Percentiles rank a stretch among this genome's conserved stretches.
phyloP scores from a whole-genome alignment of 2,113 vertebrate species.

The Girardinichthys multiradiatus region DNA sequence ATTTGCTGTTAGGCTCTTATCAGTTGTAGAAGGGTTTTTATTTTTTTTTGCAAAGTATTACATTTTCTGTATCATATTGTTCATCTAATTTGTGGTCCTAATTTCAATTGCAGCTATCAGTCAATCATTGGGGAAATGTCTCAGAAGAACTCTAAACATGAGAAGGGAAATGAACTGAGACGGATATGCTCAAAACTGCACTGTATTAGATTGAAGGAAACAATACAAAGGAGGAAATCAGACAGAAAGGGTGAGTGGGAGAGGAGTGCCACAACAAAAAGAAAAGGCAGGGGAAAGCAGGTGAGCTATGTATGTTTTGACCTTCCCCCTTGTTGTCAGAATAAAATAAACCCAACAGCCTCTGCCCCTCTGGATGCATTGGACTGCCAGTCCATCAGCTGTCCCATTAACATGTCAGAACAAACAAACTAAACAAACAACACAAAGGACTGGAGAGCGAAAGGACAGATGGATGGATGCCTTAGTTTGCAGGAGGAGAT shows the following conservation, averaged over 20 bases:
- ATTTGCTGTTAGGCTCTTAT: conserved; percentile 30
- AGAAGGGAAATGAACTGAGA: conserved; percentile 53
- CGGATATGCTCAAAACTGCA: conserved; percentile 49
- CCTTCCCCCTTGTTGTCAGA: conserved; percentile 67
- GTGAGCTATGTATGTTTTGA: conserved; percentile 61
- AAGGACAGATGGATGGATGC: conserved; percentile 57
- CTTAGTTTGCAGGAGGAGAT: conserved; percentile 50
- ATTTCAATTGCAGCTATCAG: conserved; percentile 43
- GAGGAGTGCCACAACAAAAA: conserved; percentile 18
- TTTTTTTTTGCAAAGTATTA: conserved; percentile 41
- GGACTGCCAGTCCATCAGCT: conserved; percentile 68
- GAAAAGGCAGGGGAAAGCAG: conserved; percentile 40
- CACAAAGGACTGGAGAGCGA: conserved; percentile 35
- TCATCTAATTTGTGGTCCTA: conserved; percentile 51
- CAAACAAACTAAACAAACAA: conserved; percentile 70
- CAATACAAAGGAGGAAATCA: conserved; percentile 44
- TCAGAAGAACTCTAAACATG: conserved; percentile 37
- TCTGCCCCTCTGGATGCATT: conserved; percentile 52
- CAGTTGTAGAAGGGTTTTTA: conserved; percentile 26
- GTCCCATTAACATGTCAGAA: conserved; percentile 76
- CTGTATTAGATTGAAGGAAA: conserved; percentile 36
- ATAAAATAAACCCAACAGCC: conserved; percentile 66
- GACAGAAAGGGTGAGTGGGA: conserved; percentile 38
- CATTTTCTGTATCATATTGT: conserved; percentile 37
- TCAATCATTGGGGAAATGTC: conserved; percentile 52